Base-by-base conservation (phyloP, 1,140 invertebrate species). In the Neomicropteryx cornuta region DNA sequence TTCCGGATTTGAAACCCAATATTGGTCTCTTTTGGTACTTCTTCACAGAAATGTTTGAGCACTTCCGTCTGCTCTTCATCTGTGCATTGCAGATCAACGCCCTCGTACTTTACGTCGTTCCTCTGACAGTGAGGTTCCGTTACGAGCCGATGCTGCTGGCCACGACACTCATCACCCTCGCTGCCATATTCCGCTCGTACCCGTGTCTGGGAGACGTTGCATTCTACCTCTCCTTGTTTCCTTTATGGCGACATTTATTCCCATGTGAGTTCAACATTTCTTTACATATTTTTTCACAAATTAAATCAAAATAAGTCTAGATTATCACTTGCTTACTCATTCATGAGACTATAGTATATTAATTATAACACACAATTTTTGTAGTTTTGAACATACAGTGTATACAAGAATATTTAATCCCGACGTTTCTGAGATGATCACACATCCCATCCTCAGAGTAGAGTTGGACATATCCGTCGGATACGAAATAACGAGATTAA, bases 11-110 rank as follows among this genome's bases (percentile, higher is more conserved):
- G 31, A 85, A 89, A 46, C 96, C 96, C 17, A 99, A 98, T 56
- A 88, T 97, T 52, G 96, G 96, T 3, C 66, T 99, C 0, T 99
- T 97, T 60, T 99, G 96, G 96, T 99, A 99, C 59, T 99, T 99
- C 60, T 99, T 99, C 55, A 97, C 92, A 1, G 95, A 99, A 71
- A 96, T 99, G 89, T 99, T 99, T 74, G 94, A 99, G 51, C 95
- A 99, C 62, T 99, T 99, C 53, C 76, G 90, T 34, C 71, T 82
- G 39, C 78, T 99, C 44, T 99, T 99, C 67, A 79, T 97, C 2
- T 94, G 82, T 52, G 87, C 91, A 42, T 98, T 98, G 58, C 95
- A 99, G 73, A 82, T 99, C 37, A 98, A 99, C 68, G 86, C 87
- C 1, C 76, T 93, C 33, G 73, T 96, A 10, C 54, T 87, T 18